These are phyloP conservation scores for Callocephalon fimbriatum DNA, from an alignment of 2,113 vertebrate species.

Conservation along the genomic window DNA sequence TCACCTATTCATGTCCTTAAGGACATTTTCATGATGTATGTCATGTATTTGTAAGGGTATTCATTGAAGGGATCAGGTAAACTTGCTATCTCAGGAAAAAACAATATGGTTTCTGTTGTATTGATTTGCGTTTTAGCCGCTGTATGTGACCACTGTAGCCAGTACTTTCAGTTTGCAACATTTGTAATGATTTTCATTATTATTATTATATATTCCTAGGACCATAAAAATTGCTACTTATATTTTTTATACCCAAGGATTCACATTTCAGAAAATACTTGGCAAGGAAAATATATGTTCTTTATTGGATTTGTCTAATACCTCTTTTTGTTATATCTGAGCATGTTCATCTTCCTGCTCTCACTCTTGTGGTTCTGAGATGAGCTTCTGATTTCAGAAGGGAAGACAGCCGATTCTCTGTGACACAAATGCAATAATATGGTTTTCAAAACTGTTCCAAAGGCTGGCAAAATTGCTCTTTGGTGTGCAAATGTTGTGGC, in stretches of 20 bases:
- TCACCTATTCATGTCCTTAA: neutral
- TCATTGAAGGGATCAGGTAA: neutral
- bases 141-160: accelerated
- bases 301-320: neutral
- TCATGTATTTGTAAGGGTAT: neutral
- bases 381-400: neutral
- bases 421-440: neutral
- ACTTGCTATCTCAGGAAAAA: neutral
- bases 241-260: neutral
- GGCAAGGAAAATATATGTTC: neutral
- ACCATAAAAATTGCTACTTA: neutral
- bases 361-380: neutral
- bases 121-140: neutral
- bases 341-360: neutral
- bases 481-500: neutral
- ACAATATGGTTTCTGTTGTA: neutral
- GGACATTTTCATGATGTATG: neutral
- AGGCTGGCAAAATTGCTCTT: neutral
- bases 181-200: neutral
- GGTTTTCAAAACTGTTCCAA: neutral
- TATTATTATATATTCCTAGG: neutral
- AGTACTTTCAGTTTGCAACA: neutral
- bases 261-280: neutral
- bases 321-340: neutral
- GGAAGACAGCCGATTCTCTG: neutral